Base-by-base conservation (phyloP, 2,888 invertebrate genomes). In the Siphonodentalium dalli region DNA sequence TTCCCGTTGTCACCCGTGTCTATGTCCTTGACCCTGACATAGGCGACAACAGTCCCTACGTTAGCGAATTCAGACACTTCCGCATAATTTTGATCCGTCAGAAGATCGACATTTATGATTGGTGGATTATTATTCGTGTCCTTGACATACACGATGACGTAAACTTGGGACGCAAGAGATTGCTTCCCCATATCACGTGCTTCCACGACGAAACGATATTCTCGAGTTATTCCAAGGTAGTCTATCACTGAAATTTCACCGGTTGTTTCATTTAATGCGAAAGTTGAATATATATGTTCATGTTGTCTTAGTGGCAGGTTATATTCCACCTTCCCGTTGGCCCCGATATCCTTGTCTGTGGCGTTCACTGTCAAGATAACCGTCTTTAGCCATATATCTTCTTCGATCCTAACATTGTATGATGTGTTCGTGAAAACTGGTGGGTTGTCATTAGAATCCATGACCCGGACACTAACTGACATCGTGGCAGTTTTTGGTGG, bases 301-400 rank as follows among this genome's bases (percentile, higher is more conserved):
- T 87, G 85, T 38, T 65, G 59, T 21, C 57, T 45, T 58, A 60
- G 28, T 27, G 54, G 59, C 71, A 96, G 88, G 79, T 92, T 92
- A 83, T 94, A 97, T 83, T 94, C 94, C 69, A 97, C 92, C 84
- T 95, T 93, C 0, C 94, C 94, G 80, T 96, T 96, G 70, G 91
- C 85, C 2, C 95, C 96, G 35, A 92, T 84, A 81, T 97, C 97
- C 3, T 95, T 93, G 83, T 97, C 97, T 75, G 92, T 93, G 0
- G 96, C 97, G 23, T 87, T 77, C 20, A 85, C 77, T 55, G 74
- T 75, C 29, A 90, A 82, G 54, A 93, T 87, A 77, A 89, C 90
- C 47, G 88, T 87, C 15, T 47, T 49, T 11, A 38, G 20, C 1
- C 29, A 9, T 1, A 41, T 39, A 24, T 46, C 47, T 23, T 55